Conservation (phyloP, 2,888 invertebrate species). For the Calliopum simillimum region DNA sequence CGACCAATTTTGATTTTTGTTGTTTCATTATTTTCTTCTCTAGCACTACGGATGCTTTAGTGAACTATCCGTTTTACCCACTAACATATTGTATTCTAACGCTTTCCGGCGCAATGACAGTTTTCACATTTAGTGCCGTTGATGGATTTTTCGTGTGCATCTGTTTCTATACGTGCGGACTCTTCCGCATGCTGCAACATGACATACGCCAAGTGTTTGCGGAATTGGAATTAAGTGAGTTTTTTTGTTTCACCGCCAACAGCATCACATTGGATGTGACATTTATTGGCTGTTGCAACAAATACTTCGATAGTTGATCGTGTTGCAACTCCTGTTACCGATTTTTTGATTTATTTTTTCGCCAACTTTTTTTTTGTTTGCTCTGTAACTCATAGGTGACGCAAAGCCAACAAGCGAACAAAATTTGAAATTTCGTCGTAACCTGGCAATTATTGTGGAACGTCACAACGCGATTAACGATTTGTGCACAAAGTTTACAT, state of each 20-base stretch:
- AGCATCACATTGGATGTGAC: neutral
- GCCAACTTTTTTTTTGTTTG: neutral
- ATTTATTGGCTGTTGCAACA: slow-evolving; percentile 14
- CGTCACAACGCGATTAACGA: slow-evolving; percentile 64
- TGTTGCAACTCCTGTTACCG: neutral
- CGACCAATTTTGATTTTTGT: slow-evolving; percentile 11
- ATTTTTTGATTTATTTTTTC: neutral
- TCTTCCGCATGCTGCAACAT: slow-evolving; percentile 59
- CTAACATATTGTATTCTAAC: slow-evolving; percentile 55
- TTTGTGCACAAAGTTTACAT: slow-evolving; percentile 59
- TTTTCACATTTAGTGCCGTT: slow-evolving; percentile 59
- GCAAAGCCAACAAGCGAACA: slow-evolving; percentile 45
- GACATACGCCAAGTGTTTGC: slow-evolving; percentile 56
- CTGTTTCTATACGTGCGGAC: slow-evolving; percentile 59
- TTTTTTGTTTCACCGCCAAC: neutral
- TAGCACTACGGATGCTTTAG: slow-evolving; percentile 56
- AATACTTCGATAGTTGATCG: neutral
- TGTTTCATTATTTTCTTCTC: slow-evolving; percentile 15
- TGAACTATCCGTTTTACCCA: slow-evolving; percentile 54
- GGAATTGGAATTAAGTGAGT: slow-evolving; percentile 53
- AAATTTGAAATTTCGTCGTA: slow-evolving; percentile 51
- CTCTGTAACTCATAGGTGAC: slow-evolving; percentile 43
- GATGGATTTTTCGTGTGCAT: slow-evolving; percentile 63
- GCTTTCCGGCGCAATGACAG: slow-evolving; percentile 59
- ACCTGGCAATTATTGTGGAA: slow-evolving; percentile 52